These are phyloP conservation scores for Crenuchus spilurus DNA, from an alignment of 2,797 vertebrate genomes.

Conservation along the genomic window DNA sequence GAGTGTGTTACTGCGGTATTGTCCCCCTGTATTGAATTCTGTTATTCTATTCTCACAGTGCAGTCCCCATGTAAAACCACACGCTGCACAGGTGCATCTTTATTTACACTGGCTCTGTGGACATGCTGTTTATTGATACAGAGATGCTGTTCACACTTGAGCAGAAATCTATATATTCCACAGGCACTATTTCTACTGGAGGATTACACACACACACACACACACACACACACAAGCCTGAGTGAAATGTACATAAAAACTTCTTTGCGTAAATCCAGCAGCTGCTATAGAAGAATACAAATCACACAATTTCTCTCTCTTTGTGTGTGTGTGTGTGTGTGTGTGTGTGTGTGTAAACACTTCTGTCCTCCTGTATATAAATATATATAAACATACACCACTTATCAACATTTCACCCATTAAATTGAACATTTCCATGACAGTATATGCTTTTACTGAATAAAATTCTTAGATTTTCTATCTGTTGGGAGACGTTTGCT, in stretches of 20 bases:
- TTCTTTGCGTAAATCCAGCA: background rate
- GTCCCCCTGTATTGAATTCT: slow-evolving; percentile 17
- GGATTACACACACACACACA: background rate
- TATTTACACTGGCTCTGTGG: slow-evolving; percentile 35
- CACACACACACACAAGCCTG: no score
- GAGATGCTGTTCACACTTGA: slow-evolving; percentile 9
- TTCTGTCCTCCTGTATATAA: no score
- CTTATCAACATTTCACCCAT: no score
- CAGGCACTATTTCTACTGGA: background rate
- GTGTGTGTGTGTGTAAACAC: no score
- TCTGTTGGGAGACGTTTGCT: no score
- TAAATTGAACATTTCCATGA: no score
- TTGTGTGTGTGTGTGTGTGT: no score
- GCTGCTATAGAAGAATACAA: background rate
- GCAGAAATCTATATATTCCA: slow-evolving; percentile 28
- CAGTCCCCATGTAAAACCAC: slow-evolving; percentile 24
- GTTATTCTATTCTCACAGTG: background rate
- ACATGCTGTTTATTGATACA: slow-evolving; percentile 34
- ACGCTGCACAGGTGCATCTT: slow-evolving; percentile 13
- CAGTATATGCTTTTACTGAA: no score
- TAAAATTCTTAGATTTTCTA: no score
- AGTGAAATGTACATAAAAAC: background rate
- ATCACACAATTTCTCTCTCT: no score
- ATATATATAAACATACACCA: no score
- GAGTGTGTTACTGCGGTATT: slow-evolving; percentile 26